Percentiles rank a stretch among this genome's conserved stretches.
These are phyloP conservation scores for Malurus splendens DNA, from an alignment of 2,797 vertebrate genomes.

Conservation along the genomic window DNA sequence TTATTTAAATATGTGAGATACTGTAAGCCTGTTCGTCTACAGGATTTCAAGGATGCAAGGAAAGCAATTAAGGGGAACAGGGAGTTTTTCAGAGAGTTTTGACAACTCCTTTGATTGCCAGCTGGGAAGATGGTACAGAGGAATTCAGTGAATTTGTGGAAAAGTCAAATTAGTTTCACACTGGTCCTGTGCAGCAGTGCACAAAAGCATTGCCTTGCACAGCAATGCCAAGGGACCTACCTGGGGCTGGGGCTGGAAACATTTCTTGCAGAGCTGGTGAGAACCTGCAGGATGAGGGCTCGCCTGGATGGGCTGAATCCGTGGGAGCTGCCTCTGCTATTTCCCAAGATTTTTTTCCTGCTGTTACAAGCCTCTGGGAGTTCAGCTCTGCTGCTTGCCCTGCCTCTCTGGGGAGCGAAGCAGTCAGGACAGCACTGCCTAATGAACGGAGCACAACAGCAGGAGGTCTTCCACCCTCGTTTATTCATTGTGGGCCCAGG, in stretches of 20 bases:
- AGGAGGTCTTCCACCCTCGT: neutral
- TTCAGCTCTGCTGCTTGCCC: neutral
- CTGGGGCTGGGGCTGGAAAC: neutral
- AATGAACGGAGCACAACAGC: neutral
- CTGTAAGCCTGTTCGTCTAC: neutral
- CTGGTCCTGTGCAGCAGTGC: neutral
- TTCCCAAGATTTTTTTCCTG: neutral
- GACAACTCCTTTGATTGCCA: neutral
- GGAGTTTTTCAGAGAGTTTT: neutral
- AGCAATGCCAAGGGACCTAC: neutral
- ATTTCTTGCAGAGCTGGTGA: neutral
- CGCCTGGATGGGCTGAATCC: rapidly evolving
- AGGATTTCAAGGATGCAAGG: neutral
- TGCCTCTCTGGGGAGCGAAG: neutral
- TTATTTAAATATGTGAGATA: constrained; percentile 21
- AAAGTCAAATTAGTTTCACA: neutral
- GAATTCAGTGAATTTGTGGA: neutral
- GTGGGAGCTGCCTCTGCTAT: neutral
- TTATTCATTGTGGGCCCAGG: constrained; percentile 7
- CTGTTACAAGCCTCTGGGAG: neutral
- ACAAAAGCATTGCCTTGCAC: neutral
- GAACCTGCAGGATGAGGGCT: neutral
- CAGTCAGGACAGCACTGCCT: neutral
- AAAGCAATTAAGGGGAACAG: neutral
- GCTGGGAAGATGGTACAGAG: neutral